These are phyloP conservation scores for Rhabdornis inornatus DNA, from an alignment of 2,113 vertebrate genomes.

Conservation along the genomic window DNA sequence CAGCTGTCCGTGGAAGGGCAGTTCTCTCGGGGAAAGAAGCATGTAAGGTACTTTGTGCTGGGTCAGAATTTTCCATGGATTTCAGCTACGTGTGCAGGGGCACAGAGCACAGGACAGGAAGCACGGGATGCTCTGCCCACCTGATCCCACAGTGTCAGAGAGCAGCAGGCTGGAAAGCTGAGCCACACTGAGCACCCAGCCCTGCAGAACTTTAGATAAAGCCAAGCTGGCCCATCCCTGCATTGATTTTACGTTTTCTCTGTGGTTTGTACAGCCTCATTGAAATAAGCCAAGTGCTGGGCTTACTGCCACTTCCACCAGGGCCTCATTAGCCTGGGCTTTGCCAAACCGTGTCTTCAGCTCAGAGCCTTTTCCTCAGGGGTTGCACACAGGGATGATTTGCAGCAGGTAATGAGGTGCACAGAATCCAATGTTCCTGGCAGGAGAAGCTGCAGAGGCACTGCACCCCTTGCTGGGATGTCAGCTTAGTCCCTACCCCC, in stretches of 20 bases:
- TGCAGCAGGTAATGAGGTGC: conserved; percentile 8
- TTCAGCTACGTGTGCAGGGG: background rate
- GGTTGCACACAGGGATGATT: background rate
- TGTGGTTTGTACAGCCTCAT: background rate
- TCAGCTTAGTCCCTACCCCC: background rate
- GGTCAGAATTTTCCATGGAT: background rate
- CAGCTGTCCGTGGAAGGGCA: background rate
- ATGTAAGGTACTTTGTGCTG: background rate
- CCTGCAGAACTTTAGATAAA: background rate
- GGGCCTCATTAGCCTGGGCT: background rate
- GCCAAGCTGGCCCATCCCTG: background rate
- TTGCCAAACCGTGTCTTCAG: background rate
- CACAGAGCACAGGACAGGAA: background rate
- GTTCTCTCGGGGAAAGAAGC: background rate
- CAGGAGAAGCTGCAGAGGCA: background rate
- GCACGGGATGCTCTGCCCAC: background rate
- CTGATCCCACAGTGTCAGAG: background rate
- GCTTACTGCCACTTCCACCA: background rate
- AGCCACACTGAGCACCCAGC: background rate
- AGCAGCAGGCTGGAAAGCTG: background rate
- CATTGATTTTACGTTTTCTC: background rate
- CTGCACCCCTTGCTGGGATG: background rate
- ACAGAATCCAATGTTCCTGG: background rate
- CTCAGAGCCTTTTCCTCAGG: background rate
- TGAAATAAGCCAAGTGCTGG: background rate